Percentiles rank a stretch among this genome's conserved stretches.
Evolutionary conservation across 2,888 invertebrate species (phyloP).

Genomic region (Drosophila stalkeri): DNA sequence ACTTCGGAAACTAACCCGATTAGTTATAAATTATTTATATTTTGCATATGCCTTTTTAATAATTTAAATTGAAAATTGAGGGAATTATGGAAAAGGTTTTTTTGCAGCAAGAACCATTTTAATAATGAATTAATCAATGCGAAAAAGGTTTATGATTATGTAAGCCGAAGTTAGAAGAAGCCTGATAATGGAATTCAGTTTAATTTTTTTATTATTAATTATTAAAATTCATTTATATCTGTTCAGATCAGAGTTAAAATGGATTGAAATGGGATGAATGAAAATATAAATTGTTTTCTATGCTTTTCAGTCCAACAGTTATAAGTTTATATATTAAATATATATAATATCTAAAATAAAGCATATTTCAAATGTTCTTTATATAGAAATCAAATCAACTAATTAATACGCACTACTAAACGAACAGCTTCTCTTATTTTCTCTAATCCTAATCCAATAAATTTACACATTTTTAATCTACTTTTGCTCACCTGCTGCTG

Average conservation of each 20-base stretch:
- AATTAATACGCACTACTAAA: not conserved
- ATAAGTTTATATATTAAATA: too few species aligned
- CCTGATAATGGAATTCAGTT: too few species aligned
- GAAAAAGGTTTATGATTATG: not conserved
- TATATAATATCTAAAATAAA: too few species aligned
- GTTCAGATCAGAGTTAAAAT: too few species aligned
- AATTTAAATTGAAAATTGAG: not conserved
- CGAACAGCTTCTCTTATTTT: not conserved
- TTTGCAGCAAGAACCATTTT: not conserved
- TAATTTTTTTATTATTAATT: not conserved
- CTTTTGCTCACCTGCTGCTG: not conserved
- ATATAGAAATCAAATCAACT: not conserved
- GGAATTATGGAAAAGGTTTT: not conserved
- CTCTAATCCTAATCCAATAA: not conserved
- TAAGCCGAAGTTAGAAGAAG: not conserved
- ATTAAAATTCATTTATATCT: too few species aligned
- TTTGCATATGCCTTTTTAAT: not conserved
- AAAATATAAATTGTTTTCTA: too few species aligned
- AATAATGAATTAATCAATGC: not conserved
- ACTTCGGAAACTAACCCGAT: not conserved
- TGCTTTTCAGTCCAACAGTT: too few species aligned
- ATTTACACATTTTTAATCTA: not conserved
- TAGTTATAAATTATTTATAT: not conserved
- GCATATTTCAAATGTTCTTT: too few species aligned
- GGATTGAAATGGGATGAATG: too few species aligned